Base-by-base conservation (phyloP, 2,888 invertebrate species). In the Cylloceria caligata region DNA sequence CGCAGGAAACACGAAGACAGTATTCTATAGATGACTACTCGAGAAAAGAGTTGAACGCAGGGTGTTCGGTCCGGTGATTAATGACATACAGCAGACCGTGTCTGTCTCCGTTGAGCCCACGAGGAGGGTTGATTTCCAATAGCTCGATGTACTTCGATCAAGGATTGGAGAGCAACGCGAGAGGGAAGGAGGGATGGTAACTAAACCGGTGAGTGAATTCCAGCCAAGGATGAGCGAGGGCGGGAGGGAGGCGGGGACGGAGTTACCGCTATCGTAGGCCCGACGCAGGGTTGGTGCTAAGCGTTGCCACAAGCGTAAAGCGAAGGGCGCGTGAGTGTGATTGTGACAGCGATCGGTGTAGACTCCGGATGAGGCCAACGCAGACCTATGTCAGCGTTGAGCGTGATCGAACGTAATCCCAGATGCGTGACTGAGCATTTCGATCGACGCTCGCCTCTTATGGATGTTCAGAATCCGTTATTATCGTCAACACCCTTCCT, bases 391-490 rank as follows among this genome's bases (percentile, higher is more conserved):
- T 85, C 85, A 88, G 82, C 80, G 67, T 81, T 74, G 84, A 75
- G 57, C 73, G 82, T 86, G 84, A 82, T 85, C 75, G 86, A 87
- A 87, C 86, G 86, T 89, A 89, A 90, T 89, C 89, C 89, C 76
- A 84, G 83, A 85, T 87, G 88, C 90, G 90, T 90, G 90, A 89
- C 86, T 83, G 81, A 87, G 88, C 88, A 90, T 90, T 84, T 87
- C 86, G 89, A 89, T 88, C 86, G 83, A 85, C 86, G 87, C 88
- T 90, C 87, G 87, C 82, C 87, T 86, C 87, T 88, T 87, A 88
- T 85, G 86, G 84, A 75, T 88, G 83, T 84, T 67, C 83, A 84
- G 83, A 83, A 87, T 86, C 86, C 87, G 88, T 89, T 89, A 89
- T 89, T 86, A 89, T 88, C 87, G 88, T 88, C 89, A 88, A 87